Evolutionary conservation across 2,888 invertebrate species (phyloP), one percentile per base, ranked within the genome.

Genomic region (Meta bourneti): DNA sequence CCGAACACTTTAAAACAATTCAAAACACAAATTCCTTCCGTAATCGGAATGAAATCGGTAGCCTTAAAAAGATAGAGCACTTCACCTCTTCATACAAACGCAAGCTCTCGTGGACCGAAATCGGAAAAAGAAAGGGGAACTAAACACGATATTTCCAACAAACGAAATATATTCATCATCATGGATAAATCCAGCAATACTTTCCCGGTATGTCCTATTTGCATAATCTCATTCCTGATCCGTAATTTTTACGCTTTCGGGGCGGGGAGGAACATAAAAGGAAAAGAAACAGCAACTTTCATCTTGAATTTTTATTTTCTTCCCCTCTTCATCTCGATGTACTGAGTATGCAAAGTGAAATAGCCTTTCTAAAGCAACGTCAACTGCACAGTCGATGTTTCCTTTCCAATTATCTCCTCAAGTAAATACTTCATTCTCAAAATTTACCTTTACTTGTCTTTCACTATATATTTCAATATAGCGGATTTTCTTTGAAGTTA

Each of bases 141-240:
- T 75, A 48, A 75, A 16, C 49, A 1, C 13, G 75, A 20, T 74
- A 75, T 84, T n/a, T 84, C 74, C 54, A 77, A 77, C 75, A 48
- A 16, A n/a, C 6, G 69, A 69, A 54, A 61, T 48, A 19, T 48
- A 9, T 75, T 77, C 49, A 49, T 49, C 51, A 54, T 20, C 20
- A 54, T 54, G 49, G 19, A 69, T 69, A 69, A 75, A 85, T 85
- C 77, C 34, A 49, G 54, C 75, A 75, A 85, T 77, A 75, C 19
- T 75, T 72, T 61, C 77, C 52, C 48, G 54, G 51, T 69, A 48
- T 77, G 34, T 34, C n/a, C 69, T 77, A 85, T 85, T 85, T 85
- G 85, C 85, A 85, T 85, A 69, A 85, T 85, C 48, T 74, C 54
- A 85, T 85, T 85, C 69, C 16, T 19, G 69, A 85, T 49, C 8